Conservation (phyloP, 2,113 vertebrate genomes). For the Leptodactylus fuscus region DNA sequence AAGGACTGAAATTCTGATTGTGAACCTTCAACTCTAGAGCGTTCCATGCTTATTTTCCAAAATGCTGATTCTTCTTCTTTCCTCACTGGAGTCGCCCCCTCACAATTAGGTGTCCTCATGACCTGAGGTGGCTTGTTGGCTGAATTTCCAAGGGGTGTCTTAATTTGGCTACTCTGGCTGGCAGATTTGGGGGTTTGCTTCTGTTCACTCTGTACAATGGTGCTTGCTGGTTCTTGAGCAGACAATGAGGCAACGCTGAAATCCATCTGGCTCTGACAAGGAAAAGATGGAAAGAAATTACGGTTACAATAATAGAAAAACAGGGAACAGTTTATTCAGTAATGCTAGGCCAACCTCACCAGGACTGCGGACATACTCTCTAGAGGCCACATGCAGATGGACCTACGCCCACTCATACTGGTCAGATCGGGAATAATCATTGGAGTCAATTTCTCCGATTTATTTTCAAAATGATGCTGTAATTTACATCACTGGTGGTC, state of each 20-base stretch:
- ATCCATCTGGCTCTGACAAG: conserved; percentile 91
- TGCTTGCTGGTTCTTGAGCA: conserved; percentile 74
- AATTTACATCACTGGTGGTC: no score
- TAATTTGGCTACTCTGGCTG: conserved; percentile 68
- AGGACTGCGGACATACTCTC: no score
- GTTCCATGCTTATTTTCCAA: conserved; percentile 95
- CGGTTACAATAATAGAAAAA: not conserved
- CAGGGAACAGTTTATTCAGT: no score
- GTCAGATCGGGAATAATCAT: no score
- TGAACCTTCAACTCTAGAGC: conserved; percentile 88
- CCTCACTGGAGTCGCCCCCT: conserved; percentile 70
- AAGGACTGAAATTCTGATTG: conserved; percentile 89
- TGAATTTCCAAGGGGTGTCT: conserved; percentile 71
- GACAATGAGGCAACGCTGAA: conserved; percentile 83
- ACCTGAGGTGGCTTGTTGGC: conserved; percentile 73
- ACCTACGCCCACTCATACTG: no score
- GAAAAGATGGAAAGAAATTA: no score
- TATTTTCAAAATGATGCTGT: no score
- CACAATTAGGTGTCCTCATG: conserved; percentile 77
- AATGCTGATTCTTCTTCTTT: conserved; percentile 88
- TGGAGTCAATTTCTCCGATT: no score
- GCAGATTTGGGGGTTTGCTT: conserved; percentile 71
- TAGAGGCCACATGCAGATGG: no score
- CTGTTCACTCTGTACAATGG: conserved; percentile 72
- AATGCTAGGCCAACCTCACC: no score